These are phyloP conservation scores for Chrysotoxum bicinctum DNA, from an alignment of 2,888 invertebrate species.

Conservation along the genomic window DNA sequence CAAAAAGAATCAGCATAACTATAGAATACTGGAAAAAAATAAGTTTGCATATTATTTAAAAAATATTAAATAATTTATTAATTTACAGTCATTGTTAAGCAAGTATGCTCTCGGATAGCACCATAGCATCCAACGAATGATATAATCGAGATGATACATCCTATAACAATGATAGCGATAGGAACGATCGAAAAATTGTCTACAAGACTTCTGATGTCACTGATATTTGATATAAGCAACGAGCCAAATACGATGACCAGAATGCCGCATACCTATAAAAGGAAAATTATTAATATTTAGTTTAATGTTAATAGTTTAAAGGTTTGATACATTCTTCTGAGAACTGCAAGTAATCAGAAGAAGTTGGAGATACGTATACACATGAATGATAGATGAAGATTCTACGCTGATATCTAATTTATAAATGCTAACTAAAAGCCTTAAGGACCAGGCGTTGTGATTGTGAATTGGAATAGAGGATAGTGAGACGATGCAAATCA, in stretches of 20 bases:
- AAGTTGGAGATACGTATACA: too few relatives aligned
- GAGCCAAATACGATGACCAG: conserved; percentile 87
- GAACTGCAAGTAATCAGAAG: too few relatives aligned
- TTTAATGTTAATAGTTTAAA: too few relatives aligned
- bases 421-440: too few relatives aligned
- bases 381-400: too few relatives aligned
- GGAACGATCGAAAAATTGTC: conserved; percentile 84
- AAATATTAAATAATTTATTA: background rate
- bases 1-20: conserved; percentile 85
- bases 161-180: conserved; percentile 86
- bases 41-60: background rate
- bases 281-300: background rate
- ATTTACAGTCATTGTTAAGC: conserved; percentile 91
- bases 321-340: too few relatives aligned
- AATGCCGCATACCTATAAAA: conserved; percentile 87
- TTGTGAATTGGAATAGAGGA: too few relatives aligned
- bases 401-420: too few relatives aligned
- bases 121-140: conserved; percentile 96
- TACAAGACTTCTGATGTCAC: conserved; percentile 82
- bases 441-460: too few relatives aligned
- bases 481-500: too few relatives aligned
- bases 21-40: conserved; percentile 86
- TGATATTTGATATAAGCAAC: conserved; percentile 85
- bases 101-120: conserved; percentile 92
- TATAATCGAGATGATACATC: conserved; percentile 88